Conservation (phyloP, 2,797 vertebrate species). For the Molossus alvarezi region DNA sequence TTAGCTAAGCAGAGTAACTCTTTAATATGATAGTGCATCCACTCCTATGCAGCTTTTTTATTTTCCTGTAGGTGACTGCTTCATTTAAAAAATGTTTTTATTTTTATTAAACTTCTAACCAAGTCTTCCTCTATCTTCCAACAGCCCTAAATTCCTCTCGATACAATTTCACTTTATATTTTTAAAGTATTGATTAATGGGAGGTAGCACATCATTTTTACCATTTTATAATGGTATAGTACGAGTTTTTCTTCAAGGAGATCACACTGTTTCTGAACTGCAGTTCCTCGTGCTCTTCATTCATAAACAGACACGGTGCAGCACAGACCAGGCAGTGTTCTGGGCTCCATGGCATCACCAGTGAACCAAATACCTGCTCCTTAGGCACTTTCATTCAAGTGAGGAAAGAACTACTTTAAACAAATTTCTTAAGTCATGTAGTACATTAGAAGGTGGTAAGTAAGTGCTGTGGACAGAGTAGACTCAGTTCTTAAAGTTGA, state of each 20-base stretch:
- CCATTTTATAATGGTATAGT: conserved; percentile 12
- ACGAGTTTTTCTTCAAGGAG: neutral
- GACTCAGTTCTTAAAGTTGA: conserved; percentile 25
- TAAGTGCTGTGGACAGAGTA: conserved; percentile 2
- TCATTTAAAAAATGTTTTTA: neutral
- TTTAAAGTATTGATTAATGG: conserved; percentile 32
- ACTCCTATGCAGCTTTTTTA: neutral
- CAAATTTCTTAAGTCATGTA: neutral
- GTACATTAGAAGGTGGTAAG: neutral
- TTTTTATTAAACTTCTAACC: conserved; percentile 24
- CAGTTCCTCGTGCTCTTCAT: conserved; percentile 38
- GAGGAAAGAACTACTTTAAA: conserved; percentile 18
- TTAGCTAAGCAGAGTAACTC: conserved; percentile 27
- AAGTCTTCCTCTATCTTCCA: neutral
- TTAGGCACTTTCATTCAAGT: conserved; percentile 7
- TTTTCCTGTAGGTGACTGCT: neutral
- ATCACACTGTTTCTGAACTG: neutral
- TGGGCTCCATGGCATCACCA: conserved; percentile 2
- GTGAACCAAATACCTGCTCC: conserved; percentile 25
- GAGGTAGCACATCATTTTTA: conserved; percentile 25
- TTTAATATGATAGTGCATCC: conserved; percentile 1
- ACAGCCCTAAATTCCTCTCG: neutral
- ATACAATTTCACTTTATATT: conserved; percentile 35
- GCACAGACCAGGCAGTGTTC: neutral
- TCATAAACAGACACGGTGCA: neutral